These are phyloP conservation scores for Patella ulyssiponensis DNA, from an alignment of 2,888 invertebrate genomes.

Conservation along the genomic window DNA sequence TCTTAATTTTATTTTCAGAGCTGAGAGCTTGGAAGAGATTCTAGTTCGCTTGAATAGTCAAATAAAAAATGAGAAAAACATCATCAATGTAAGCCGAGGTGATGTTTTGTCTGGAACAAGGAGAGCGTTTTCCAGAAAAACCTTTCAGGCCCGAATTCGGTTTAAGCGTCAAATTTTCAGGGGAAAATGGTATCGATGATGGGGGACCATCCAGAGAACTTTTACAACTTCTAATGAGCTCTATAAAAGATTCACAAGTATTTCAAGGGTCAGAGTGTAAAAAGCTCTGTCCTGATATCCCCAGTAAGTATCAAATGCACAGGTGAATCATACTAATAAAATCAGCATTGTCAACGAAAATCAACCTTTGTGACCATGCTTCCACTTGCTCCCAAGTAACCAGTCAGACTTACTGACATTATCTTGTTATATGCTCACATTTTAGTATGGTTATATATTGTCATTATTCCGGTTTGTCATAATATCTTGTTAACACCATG, in stretches of 20 bases:
- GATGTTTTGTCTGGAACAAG: neutral
- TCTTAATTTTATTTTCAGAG: neutral
- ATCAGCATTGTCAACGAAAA: too few relatives aligned
- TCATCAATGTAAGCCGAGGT: neutral
- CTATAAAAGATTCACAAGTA: neutral
- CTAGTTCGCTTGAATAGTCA: neutral
- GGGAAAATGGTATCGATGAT: neutral
- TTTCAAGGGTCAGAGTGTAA: neutral
- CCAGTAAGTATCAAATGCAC: neutral
- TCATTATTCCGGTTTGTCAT: too few relatives aligned
- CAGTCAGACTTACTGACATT: too few relatives aligned
- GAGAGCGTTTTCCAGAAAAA: neutral
- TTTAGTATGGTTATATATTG: too few relatives aligned
- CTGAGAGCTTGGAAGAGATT: neutral
- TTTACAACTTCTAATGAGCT: neutral
- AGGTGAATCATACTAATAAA: too few relatives aligned
- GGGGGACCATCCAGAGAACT: neutral
- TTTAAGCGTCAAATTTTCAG: neutral
- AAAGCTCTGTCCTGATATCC: neutral
- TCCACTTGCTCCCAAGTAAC: too few relatives aligned
- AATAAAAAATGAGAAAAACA: neutral
- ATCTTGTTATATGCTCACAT: too few relatives aligned
- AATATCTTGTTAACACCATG: too few relatives aligned
- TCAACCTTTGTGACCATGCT: too few relatives aligned
- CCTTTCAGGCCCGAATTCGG: neutral